These are phyloP conservation scores for Gobionotothen gibberifrons DNA, from an alignment of 2,797 vertebrate genomes.

Conservation along the genomic window DNA sequence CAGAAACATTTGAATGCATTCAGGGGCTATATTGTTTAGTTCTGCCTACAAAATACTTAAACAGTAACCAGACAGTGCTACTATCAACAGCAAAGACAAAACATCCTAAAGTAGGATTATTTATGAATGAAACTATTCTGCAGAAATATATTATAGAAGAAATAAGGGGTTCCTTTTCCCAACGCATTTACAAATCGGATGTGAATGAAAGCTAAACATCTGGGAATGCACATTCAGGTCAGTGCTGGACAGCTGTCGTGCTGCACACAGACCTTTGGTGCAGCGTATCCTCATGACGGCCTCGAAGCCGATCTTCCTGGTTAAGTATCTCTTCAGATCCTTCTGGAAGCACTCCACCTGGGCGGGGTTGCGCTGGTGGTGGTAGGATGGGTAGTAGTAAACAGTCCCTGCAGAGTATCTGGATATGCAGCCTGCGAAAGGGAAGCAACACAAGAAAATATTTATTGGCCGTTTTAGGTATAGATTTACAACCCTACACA, in stretches of 20 bases:
- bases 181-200: neutral
- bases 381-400: conserved; percentile 95
- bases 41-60: neutral
- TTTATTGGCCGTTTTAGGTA: neutral
- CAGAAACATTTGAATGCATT: neutral
- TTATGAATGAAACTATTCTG: neutral
- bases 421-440: conserved; percentile 92
- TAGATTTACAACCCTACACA: too few species aligned
- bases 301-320: conserved; percentile 96
- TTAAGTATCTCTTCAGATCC: conserved; percentile 94
- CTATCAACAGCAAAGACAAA: neutral
- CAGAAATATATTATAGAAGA: neutral
- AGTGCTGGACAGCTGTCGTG: neutral
- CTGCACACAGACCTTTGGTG: conserved; percentile 89
- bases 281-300: conserved; percentile 99
- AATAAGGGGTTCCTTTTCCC: neutral
- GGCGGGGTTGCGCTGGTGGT: conserved; percentile 92
- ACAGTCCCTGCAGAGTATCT: conserved; percentile 96
- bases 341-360: conserved; percentile 93
- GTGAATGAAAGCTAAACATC: neutral
- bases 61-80: neutral
- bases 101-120: too few species aligned
- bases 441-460: neutral
- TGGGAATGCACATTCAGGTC: neutral
- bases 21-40: neutral